Evolutionary conservation across 2,113 vertebrate genomes (phyloP), one percentile per base, ranked within the genome.

Genomic region (Athene noctua): DNA sequence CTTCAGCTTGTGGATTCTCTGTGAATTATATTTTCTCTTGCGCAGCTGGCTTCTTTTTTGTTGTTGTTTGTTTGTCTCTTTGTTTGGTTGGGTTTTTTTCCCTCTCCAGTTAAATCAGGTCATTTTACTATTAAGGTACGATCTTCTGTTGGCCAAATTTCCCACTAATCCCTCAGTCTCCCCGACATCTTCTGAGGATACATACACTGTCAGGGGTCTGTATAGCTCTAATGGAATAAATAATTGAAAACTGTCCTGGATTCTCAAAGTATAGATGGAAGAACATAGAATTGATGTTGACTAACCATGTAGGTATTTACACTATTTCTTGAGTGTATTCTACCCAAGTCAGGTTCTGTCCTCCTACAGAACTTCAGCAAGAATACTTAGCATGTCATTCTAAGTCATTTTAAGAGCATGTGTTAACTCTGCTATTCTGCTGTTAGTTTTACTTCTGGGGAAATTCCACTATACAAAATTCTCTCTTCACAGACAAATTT

Each of bases 391-490:
- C 55, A 34, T 2, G 5, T 32, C 32, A 51, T 84, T 81, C 72
- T 4, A 1, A 42, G 29, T 51, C 20, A 86, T 90, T 85, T 52
- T 38, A 65, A 81, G 83, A 89, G 32, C n/a, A 67, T 59, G 11
- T 63, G 32, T 78, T 89, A 86, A 96, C 72, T 86, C 83, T 94
- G 40, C 67, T 80, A 10, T 80, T 74, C 83, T 94, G 36, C 67
- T 80, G 9, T 83, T 74, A 54, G 71, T 91, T 97, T 94, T 95
- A 95, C 67, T 91, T 95, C 91, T 81, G 47, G 67, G 80, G 77
- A 94, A 94, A 92, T 96, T 91, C 83, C 86, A 49, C 72, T 66
- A 9, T 66, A 86, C n/a, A 51, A 55, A 32, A 59, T 46, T 44
- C 22, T 58, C 17, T 70, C 32, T 38, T 95, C 3, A 4, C 30